phyloP scores from a whole-genome alignment of 2,797 vertebrate species.

The Ctenochaetus hawaiiensis region DNA sequence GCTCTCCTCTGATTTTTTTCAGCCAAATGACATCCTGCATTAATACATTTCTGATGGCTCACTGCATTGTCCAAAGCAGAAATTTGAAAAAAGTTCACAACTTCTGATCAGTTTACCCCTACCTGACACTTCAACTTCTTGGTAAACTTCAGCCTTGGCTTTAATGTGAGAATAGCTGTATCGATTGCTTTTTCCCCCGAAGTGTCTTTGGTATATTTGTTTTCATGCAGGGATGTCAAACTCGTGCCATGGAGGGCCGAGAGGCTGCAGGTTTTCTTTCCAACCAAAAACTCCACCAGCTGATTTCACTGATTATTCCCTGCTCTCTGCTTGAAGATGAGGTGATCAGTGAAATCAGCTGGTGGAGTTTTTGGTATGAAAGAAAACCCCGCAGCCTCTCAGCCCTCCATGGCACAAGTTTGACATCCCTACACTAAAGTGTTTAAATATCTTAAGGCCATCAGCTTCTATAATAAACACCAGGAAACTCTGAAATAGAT shows the following conservation, averaged over 20 bases:
- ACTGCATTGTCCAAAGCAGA: background rate
- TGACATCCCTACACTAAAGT: too few species aligned
- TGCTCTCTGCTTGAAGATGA: too few species aligned
- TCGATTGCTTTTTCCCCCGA: background rate
- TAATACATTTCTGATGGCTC: background rate
- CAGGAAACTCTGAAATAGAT: background rate
- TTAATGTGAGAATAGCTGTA: background rate
- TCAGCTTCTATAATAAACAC: background rate
- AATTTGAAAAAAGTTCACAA: background rate
- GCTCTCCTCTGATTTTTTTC: background rate
- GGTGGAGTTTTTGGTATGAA: too few species aligned
- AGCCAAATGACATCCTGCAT: background rate
- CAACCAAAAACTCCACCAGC: too few species aligned
- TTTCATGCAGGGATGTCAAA: too few species aligned
- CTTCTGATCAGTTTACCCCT: background rate
- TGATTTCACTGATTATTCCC: too few species aligned
- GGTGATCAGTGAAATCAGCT: too few species aligned
- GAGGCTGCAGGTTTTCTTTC: too few species aligned
- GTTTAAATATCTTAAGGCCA: background rate
- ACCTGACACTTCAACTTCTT: background rate
- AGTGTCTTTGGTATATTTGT: background rate
- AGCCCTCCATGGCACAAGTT: too few species aligned
- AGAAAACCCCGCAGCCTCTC: too few species aligned
- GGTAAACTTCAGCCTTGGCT: background rate
- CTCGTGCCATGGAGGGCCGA: too few species aligned